Percentiles rank a stretch among this genome's conserved stretches.
Conservation (phyloP, 2,797 vertebrate species). For the Buphagus erythrorhynchus region DNA sequence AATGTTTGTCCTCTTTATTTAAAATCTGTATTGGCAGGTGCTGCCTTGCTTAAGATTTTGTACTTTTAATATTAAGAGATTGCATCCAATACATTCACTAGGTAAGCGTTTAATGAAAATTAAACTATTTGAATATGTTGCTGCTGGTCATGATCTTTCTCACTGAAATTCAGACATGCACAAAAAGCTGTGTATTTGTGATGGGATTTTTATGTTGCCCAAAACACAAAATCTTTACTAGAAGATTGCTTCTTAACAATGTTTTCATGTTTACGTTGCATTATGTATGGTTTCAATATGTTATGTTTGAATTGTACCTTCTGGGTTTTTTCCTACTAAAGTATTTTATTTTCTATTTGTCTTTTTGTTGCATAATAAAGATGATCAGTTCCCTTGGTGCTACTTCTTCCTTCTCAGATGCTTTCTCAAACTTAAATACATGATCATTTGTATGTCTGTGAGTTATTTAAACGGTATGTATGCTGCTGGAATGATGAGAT, state of each 20-base stretch:
- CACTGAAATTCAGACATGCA: not conserved
- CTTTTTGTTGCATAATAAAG: constrained; percentile 56
- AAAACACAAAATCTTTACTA: not conserved
- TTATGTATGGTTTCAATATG: constrained; percentile 20
- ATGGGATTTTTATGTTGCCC: not conserved
- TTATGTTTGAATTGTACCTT: constrained; percentile 34
- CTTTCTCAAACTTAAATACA: not conserved
- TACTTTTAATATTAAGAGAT: constrained; percentile 28
- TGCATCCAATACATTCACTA: constrained; percentile 13
- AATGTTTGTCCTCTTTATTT: constrained; percentile 17
- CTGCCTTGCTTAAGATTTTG: constrained; percentile 14
- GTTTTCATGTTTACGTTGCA: not conserved
- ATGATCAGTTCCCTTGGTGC: constrained; percentile 1
- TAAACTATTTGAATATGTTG: not conserved
- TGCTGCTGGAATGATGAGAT: not conserved
- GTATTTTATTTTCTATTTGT: constrained; percentile 52
- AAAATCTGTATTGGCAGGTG: constrained; percentile 53
- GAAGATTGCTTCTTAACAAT: not conserved
- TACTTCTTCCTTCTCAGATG: not conserved
- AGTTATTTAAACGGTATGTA: accelerated
- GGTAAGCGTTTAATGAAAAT: not conserved
- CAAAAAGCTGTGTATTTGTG: constrained; percentile 17
- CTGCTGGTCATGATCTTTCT: constrained; percentile 36
- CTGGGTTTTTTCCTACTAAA: constrained; percentile 38
- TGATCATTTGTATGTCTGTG: not conserved